These are phyloP conservation scores for Aurelia sp. DNA, from an alignment of 30 jellyfish, hydroid and myxozoan genomes.

Conservation along the genomic window DNA sequence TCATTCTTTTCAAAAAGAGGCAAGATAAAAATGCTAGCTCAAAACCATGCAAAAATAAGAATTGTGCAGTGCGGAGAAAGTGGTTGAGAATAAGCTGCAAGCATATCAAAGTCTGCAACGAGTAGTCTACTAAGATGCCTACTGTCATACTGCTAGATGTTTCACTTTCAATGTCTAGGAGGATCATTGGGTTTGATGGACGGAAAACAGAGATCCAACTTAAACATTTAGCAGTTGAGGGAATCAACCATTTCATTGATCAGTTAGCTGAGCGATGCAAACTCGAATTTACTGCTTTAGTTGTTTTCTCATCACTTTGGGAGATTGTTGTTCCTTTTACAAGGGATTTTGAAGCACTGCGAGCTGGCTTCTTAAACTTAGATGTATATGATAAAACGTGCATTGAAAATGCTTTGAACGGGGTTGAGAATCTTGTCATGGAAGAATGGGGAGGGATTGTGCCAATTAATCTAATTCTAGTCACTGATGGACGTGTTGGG, in stretches of 20 bases:
- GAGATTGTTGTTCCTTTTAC: slow-evolving; percentile 95
- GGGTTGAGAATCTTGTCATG: slow-evolving; percentile 86
- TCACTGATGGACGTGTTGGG: slow-evolving; percentile 88
- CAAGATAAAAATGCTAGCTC: too few species aligned
- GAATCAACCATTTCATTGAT: slow-evolving; percentile 70
- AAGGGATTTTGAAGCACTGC: slow-evolving; percentile 68
- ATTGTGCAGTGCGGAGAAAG: too few species aligned
- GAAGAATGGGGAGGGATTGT: slow-evolving; percentile 93
- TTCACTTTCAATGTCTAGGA: slow-evolving; percentile 90
- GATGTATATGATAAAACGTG: slow-evolving; percentile 90
- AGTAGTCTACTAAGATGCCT: slow-evolving; percentile 66
- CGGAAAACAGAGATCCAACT: slow-evolving; percentile 53
- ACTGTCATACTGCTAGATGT: slow-evolving; percentile 91
- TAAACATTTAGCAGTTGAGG: slow-evolving; percentile 65
- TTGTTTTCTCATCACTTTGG: slow-evolving; percentile 93
- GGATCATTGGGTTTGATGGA: slow-evolving; percentile 47
- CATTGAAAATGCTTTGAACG: slow-evolving; percentile 84
- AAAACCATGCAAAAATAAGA: too few species aligned
- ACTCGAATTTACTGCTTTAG: slow-evolving; percentile 81
- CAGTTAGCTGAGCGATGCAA: slow-evolving; percentile 69
- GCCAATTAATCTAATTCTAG: slow-evolving; percentile 82
- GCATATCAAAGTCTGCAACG: too few species aligned
- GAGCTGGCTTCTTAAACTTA: slow-evolving; percentile 63
- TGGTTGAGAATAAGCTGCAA: too few species aligned
- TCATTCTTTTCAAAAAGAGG: neutral